phyloP scores from a whole-genome alignment of 2,888 invertebrate species.

The Colostygia pectinataria region DNA sequence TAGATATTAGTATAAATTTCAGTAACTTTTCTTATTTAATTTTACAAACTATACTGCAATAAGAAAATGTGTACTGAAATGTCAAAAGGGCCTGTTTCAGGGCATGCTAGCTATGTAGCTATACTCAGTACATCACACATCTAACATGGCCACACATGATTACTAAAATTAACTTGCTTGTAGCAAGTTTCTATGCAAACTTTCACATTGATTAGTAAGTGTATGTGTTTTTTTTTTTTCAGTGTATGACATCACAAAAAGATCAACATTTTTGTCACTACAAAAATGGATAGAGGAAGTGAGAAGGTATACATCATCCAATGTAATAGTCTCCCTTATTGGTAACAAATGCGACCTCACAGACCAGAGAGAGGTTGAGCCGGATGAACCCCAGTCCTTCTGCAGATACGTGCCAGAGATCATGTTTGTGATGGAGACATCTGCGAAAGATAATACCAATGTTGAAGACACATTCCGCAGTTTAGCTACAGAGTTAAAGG shows the following conservation, averaged over 20 bases:
- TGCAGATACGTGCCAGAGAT: slow-evolving; percentile 94
- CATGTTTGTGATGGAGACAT: slow-evolving; percentile 93
- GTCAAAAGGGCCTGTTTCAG: too few relatives aligned
- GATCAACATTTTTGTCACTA: slow-evolving; percentile 94
- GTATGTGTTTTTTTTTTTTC: slow-evolving; percentile 40
- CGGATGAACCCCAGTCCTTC: slow-evolving; percentile 93
- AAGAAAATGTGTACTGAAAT: too few relatives aligned
- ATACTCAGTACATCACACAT: too few relatives aligned
- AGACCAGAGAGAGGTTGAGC: slow-evolving; percentile 91
- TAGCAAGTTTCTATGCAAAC: too few relatives aligned
- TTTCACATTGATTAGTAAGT: too few relatives aligned
- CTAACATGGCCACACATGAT: too few relatives aligned
- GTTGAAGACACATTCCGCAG: slow-evolving; percentile 94
- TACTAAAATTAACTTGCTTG: too few relatives aligned
- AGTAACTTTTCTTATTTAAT: too few relatives aligned
- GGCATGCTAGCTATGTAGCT: too few relatives aligned
- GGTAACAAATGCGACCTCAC: slow-evolving; percentile 96
- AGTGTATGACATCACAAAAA: slow-evolving; percentile 98
- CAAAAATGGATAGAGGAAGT: slow-evolving; percentile 99
- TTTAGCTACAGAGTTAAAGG: slow-evolving; percentile 94
- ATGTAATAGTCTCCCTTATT: slow-evolving; percentile 94
- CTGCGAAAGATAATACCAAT: slow-evolving; percentile 95
- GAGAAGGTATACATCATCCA: slow-evolving; percentile 95
- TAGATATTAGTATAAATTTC: too few relatives aligned
- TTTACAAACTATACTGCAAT: too few relatives aligned